These are phyloP conservation scores for Cataglyphis altisquamis DNA, from an alignment of 2,888 invertebrate species.

Conservation along the genomic window DNA sequence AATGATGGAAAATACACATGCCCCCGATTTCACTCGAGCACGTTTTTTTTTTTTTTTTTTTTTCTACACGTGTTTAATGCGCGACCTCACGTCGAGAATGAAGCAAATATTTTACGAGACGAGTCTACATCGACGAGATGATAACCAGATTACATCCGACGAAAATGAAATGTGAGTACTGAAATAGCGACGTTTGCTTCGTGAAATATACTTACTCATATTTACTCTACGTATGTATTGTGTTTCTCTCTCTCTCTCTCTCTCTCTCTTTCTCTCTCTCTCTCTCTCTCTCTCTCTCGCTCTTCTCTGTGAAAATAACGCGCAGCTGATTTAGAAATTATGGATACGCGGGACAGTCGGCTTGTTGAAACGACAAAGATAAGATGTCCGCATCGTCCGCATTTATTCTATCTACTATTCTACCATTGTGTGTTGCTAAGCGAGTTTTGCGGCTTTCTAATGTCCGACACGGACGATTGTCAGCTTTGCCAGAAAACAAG, in stretches of 20 bases:
- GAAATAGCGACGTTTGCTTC: neutral
- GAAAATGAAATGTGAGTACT: neutral
- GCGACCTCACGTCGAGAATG: neutral
- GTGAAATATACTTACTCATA: neutral
- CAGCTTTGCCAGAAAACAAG: conserved; percentile 32
- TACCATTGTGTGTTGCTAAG: conserved; percentile 52
- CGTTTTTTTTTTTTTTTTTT: neutral
- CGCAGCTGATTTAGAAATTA: conserved; percentile 13
- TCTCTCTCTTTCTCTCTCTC: too few species aligned
- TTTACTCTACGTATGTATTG: neutral
- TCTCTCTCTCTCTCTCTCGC: too few species aligned
- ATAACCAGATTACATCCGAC: neutral
- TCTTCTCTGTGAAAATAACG: neutral
- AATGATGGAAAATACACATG: neutral
- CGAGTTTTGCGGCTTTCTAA: conserved; percentile 53
- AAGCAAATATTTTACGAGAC: conserved; percentile 11
- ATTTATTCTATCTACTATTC: conserved; percentile 65
- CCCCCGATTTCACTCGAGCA: neutral
- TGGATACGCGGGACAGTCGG: neutral
- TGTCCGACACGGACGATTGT: conserved; percentile 57
- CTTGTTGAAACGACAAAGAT: conserved; percentile 32
- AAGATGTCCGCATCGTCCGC: conserved; percentile 60
- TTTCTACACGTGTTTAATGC: neutral
- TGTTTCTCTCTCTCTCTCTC: neutral
- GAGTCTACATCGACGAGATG: too few species aligned